Evolutionary conservation across 2,113 vertebrate species (phyloP), one percentile per base, ranked within the genome.

Genomic region (Psephotus haematonotus): DNA sequence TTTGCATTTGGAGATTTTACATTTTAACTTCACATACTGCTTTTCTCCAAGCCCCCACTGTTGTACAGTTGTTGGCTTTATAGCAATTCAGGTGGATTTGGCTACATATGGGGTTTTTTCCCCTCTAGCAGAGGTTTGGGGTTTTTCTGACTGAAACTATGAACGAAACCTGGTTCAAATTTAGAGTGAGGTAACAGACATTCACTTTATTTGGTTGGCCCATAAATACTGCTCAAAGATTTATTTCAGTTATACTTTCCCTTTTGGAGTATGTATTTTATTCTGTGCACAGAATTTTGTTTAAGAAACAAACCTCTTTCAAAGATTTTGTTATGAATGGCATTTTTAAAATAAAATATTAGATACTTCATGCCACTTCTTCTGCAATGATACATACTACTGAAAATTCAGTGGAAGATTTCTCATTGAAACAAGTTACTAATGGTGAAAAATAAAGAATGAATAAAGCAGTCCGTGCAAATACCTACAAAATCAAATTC

Each of bases 161-260:
- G 82, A 97, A 88, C 0, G 11, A 78, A 93, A 52, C 14, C 44
- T 96, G 33, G 33, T 96, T 97, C 96, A 94, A 91, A 95, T 95
- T 96, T 96, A 95, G 86, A 93, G 37, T 3, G 49, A 96, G 23
- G 25, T 83, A 95, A 86, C 67, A 97, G 81, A 49, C 13, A 86
- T 68, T 86, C 37, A 10, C 19, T 91, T 95, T 82, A 67, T 92
- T 94, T 92, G 46, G 11, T 83, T 94, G 82, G 17, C 8, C 39
- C 23, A 59, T 39, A 93, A 92, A 79, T 60, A 47, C 50, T 77
- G 37, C 43, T 94, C 92, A 82, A 87, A 94, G 49, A 76, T 71
- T 89, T 84, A 92, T 93, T 95, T 92, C 33, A 82, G 68, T 88
- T 93, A 71, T n/a, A 90, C 13, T 37, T 94, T 86, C 55, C 35